Evolutionary conservation across 64 coral and sea anemone genomes (phyloP).

Genomic region (Platygyra sinensis): DNA sequence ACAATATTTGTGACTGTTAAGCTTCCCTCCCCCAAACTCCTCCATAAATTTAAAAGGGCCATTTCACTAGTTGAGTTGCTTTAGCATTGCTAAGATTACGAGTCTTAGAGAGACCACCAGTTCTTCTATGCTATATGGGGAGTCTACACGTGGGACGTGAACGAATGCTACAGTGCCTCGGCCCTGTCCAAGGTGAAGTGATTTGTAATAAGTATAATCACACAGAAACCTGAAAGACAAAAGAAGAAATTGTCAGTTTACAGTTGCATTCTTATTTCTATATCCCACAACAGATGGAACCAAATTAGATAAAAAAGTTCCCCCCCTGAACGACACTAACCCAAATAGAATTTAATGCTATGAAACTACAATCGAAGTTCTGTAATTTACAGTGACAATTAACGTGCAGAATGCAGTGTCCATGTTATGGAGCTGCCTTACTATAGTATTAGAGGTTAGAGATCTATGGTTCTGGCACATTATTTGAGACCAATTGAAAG

Average conservation of each 20-base stretch:
- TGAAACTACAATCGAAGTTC: too few species aligned
- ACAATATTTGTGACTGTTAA: not conserved
- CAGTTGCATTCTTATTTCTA: not conserved
- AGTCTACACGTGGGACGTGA: constrained; percentile 61
- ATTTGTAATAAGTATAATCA: constrained; percentile 80
- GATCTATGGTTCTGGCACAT: too few species aligned
- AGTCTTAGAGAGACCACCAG: constrained; percentile 54
- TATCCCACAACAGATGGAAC: not conserved
- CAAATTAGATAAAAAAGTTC: not conserved
- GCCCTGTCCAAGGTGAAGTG: constrained; percentile 47
- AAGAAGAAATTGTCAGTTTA: not conserved
- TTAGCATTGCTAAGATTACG: constrained; percentile 56
- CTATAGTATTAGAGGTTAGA: too few species aligned
- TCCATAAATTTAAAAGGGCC: not conserved
- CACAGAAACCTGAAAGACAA: constrained; percentile 67
- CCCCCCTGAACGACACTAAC: too few species aligned
- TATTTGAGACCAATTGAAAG: too few species aligned
- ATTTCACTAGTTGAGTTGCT: constrained; percentile 34
- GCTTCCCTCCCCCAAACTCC: not conserved
- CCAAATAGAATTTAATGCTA: too few species aligned
- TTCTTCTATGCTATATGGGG: constrained; percentile 59
- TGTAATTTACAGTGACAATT: too few species aligned
- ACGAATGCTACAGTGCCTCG: constrained; percentile 60
- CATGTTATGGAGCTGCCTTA: too few species aligned
- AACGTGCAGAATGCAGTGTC: too few species aligned